phyloP scores from a whole-genome alignment of 2,113 vertebrate genomes.

The Sclerurus mexicanus region DNA sequence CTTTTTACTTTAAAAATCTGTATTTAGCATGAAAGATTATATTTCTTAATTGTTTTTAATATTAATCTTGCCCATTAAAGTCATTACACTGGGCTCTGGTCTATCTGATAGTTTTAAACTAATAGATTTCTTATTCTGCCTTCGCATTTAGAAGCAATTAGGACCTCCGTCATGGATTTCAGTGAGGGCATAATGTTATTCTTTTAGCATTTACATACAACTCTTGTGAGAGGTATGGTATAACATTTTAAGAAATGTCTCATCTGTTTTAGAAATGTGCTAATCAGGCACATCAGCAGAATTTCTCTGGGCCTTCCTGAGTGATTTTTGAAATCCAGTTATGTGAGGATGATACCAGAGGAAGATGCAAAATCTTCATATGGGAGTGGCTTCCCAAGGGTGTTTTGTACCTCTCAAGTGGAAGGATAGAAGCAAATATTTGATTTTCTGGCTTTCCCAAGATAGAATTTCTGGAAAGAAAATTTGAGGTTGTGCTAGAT shows the following conservation, averaged over 20 bases:
- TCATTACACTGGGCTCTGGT: neutral
- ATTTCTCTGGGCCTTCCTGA: neutral
- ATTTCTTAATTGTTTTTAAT: neutral
- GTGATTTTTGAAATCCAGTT: neutral
- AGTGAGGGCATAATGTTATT: neutral
- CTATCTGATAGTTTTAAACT: no score
- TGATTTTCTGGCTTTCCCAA: neutral
- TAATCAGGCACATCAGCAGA: neutral
- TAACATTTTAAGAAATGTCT: neutral
- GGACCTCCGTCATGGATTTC: neutral
- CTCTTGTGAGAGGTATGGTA: neutral
- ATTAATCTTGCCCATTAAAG: neutral
- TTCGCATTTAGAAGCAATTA: neutral
- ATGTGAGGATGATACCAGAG: neutral
- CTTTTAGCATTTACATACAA: neutral
- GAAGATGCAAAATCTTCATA: neutral
- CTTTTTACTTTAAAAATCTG: neutral
- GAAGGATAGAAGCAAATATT: neutral
- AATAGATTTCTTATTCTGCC: no score
- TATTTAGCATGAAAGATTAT: neutral
- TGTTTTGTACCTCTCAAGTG: neutral
- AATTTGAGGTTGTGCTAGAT: neutral
- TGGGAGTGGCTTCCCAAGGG: neutral
- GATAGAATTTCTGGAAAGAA: neutral
- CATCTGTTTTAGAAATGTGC: neutral